Evolutionary conservation across 1,140 invertebrate species (phyloP).

Genomic region (Drosophila navojoa): DNA sequence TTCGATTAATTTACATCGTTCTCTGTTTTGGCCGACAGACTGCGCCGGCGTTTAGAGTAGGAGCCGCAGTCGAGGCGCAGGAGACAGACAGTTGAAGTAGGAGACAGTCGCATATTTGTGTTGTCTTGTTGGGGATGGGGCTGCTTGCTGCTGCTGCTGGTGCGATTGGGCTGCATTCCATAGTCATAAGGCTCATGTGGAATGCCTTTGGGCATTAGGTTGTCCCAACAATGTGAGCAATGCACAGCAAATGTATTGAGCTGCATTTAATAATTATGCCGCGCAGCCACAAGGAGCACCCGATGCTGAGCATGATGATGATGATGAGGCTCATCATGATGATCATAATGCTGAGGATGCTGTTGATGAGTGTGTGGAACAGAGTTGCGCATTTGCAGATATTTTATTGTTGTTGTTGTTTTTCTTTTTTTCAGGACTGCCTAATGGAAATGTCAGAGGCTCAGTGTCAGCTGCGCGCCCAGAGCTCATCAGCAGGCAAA

Average conservation of each 20-base stretch:
- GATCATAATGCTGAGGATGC: constrained; percentile 2
- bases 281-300: background rate
- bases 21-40: constrained; percentile 51
- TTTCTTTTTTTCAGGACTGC: constrained; percentile 43
- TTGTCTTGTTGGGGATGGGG: background rate
- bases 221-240: constrained; percentile 66
- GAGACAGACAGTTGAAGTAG: background rate
- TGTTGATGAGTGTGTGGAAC: constrained; percentile 7
- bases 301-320: background rate
- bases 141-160: constrained; percentile 37
- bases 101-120: constrained; percentile 55
- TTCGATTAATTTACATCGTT: constrained; percentile 80
- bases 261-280: constrained; percentile 82
- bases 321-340: background rate
- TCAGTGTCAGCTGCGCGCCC: constrained; percentile 58
- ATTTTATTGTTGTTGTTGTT: background rate
- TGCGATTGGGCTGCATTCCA: constrained; percentile 79
- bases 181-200: constrained; percentile 71
- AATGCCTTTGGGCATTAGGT: constrained; percentile 77
- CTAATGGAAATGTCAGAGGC: constrained; percentile 80
- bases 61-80: background rate
- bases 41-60: constrained; percentile 72
- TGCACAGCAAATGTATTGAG: constrained; percentile 80
- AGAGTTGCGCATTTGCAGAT: constrained; percentile 41
- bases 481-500: constrained; percentile 37